Evolutionary conservation across 2,797 vertebrate genomes (phyloP), one percentile per base, ranked within the genome.

Genomic region (Anas bahamensis): DNA sequence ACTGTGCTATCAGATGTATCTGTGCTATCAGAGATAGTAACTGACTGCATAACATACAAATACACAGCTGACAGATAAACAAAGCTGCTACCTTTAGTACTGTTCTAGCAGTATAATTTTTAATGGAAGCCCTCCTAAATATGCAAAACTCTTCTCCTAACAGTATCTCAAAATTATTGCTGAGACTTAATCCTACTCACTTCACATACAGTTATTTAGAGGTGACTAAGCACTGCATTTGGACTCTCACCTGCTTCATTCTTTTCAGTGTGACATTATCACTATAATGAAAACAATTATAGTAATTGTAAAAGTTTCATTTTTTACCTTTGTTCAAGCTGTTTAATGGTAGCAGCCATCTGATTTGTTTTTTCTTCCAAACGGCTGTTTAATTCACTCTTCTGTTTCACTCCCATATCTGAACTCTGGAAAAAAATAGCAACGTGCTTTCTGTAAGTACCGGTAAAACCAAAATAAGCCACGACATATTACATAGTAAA

Each of bases 321-420:
- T 52, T 59, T 68, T 98, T 98, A 99, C 99, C 99, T 99, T 97
- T 97, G 98, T 97, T 99, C 99, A 95, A 99, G 98, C 81, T 99
- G 99, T 98, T 99, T 99, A 88, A 99, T 98, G 29, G 98, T 99
- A 85, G 98, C 98, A 28, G 98, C 98, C 99, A 99, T 99, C 98
- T 99, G 99, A 98, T 98, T 99, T 17, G 99, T 99, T 83, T 99
- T 99, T 86, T 99, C 99, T 97, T 99, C 99, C 97, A 99, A 97
- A 87, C 99, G 99, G 97, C 97, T 96, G 93, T 99, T 99, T 85
- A 98, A 95, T 90, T 99, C 99, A 76, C 96, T 98, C 98, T 99
- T 99, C 97, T 99, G 99, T 98, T 99, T 99, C 31, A 98, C 98
- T 94, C 98, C 98, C 93, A 98, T 96, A 63, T 99, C 99, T 60